Evolutionary conservation across 2,888 invertebrate species (phyloP), one percentile per base, ranked within the genome.

Genomic region (Acanthacorydalis orientalis): DNA sequence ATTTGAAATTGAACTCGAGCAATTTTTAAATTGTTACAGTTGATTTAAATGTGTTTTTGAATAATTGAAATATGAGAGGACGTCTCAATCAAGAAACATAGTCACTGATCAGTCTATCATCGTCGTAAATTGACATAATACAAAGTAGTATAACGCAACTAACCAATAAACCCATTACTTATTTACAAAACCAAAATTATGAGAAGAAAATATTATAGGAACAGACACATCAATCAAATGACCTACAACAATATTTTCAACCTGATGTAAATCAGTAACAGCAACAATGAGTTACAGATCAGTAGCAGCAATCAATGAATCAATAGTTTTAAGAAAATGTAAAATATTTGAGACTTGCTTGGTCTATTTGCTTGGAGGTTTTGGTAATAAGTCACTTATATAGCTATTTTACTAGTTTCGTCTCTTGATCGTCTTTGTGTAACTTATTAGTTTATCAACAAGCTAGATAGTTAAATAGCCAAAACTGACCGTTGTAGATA

Each of bases 1-100:
- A 44, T 56, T 60, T 44, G 57, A 59, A 49, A 38, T 15, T 31
- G 14, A 47, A 12, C 57, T 54, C 39, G 63, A 59, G 9, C 7
- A 60, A 56, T 48, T 55, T 47, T 64, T 69, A 77, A 57, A 70
- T 75, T 43, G 60, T 80, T 80, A 60, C 80, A 44, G 65, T 68
- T 54, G 68, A 65, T 53, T 59, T 76, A n/a, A 63, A 65, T 10
- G 60, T 62, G 9, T 59, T 73, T 38, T 61, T 68, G 47, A 59
- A 59, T 47, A 64, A 68, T 61, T 63, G 62, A 53, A 60, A 65
- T 54, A 44, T 59, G 60, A 56, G 55, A 54, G 58, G 57, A 31
- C 51, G 57, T 34, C 54, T 57, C 48, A 53, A 50, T 12, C 56
- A 57, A 43, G 55, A 55, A 12, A 32, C 35, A 35, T 42, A 37